These are phyloP conservation scores for Rhyacophila evoluta DNA, from an alignment of 2,888 invertebrate species.

Conservation along the genomic window DNA sequence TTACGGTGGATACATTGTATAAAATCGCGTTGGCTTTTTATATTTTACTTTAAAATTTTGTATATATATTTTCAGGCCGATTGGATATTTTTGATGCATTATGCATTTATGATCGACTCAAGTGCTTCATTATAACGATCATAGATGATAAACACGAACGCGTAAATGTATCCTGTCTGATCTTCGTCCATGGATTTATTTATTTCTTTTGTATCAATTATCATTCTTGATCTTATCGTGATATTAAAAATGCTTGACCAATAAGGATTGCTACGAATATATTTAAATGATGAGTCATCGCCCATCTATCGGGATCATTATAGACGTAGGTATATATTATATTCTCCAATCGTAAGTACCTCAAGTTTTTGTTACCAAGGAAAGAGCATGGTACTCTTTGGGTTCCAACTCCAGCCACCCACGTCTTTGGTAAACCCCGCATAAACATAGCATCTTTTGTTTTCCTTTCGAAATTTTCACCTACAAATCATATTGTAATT, in stretches of 20 bases:
- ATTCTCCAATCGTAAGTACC: background rate
- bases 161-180: background rate
- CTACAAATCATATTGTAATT: no score
- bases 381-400: background rate
- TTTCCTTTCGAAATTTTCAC: no score
- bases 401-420: background rate
- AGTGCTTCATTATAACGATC: no score
- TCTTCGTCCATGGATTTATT: background rate
- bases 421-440: no score
- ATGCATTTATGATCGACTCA: no score
- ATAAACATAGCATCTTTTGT: no score
- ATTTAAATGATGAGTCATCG: conserved; percentile 22
- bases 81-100: no score
- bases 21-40: no score
- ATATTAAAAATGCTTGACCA: conserved; percentile 13
- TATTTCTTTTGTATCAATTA: conserved; percentile 22
- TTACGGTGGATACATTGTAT: no score
- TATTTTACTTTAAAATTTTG: no score
- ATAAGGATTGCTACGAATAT: conserved; percentile 1
- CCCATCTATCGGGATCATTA: background rate
- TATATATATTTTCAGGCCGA: no score
- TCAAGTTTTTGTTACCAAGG: background rate
- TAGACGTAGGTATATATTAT: background rate
- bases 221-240: conserved; percentile 14
- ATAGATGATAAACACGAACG: no score